Conservation (phyloP, 1,140 invertebrate species). For the Helicorthomorpha holstii region DNA sequence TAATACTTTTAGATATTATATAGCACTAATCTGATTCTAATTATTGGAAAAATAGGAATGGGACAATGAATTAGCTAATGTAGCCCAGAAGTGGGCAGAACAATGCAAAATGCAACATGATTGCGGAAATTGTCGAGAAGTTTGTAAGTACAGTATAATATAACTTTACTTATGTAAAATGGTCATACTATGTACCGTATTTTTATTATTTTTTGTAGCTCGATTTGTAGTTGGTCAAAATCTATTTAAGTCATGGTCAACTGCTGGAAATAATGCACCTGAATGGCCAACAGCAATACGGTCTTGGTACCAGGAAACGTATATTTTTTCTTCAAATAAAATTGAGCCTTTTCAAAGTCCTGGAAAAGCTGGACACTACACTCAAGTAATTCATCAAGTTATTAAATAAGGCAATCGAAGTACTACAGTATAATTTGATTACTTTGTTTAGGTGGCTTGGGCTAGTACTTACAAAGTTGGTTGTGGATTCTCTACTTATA, state of each 20-base stretch:
- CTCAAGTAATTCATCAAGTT: not conserved
- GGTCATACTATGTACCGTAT: no score
- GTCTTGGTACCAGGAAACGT: not conserved
- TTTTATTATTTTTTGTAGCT: no score
- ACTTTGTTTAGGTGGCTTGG: conserved; percentile 50
- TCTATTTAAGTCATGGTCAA: not conserved
- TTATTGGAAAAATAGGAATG: conserved; percentile 10
- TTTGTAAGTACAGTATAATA: not conserved
- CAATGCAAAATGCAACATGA: conserved; percentile 19
- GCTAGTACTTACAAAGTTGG: conserved; percentile 55
- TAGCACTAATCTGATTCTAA: not conserved
- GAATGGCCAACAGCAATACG: not conserved
- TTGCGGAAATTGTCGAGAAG: not conserved
- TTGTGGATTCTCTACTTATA: conserved; percentile 60
- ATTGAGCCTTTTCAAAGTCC: not conserved
- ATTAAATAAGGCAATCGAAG: not conserved
- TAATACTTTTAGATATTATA: not conserved
- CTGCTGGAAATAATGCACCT: not conserved
- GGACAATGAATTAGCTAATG: conserved; percentile 18
- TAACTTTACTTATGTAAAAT: no score
- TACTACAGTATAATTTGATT: not conserved
- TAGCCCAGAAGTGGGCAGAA: conserved; percentile 21
- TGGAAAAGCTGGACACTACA: not conserved
- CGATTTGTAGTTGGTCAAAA: not conserved
- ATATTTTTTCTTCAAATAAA: not conserved